Conservation (phyloP, 2,113 vertebrate genomes). For the Arizona elegans region DNA sequence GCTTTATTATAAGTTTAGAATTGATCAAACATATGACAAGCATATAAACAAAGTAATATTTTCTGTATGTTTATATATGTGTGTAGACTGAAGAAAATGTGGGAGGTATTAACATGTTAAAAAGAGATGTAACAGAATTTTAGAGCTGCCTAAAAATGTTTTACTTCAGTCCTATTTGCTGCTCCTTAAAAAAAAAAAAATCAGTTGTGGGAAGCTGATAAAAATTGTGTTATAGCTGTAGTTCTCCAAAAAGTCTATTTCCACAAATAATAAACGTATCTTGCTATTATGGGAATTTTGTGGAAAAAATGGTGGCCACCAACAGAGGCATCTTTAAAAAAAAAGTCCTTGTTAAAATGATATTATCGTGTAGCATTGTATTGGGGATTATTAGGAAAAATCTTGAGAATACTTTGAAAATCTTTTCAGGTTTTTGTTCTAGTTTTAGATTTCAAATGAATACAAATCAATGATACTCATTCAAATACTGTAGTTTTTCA, state of each 20-base stretch:
- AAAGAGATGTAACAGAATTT: not conserved
- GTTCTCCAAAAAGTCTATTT: not conserved
- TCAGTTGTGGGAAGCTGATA: not conserved
- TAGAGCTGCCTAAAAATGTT: not conserved
- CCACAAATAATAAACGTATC: not conserved
- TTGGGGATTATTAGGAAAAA: not conserved
- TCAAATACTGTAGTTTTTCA: not conserved
- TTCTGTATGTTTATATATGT: not conserved
- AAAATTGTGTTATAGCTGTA: not conserved
- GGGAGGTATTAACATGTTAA: not conserved
- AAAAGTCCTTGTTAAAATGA: not conserved
- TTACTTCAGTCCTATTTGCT: not conserved
- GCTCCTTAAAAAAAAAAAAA: not conserved
- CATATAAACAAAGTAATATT: not conserved
- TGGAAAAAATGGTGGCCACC: not conserved
- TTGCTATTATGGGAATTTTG: not conserved
- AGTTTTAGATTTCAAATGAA: not conserved
- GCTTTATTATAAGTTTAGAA: not conserved
- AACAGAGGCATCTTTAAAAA: not conserved
- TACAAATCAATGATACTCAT: not conserved
- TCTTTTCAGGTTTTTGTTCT: not conserved
- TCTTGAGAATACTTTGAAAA: not conserved
- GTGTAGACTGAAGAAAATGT: not conserved
- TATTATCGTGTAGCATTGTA: not conserved
- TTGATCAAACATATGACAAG: not conserved